A percentile compares a stretch with the other conserved stretches of the same genome.
Evolutionary conservation across 2,888 invertebrate species (phyloP).

Genomic region (Chrysomela aeneicollis): DNA sequence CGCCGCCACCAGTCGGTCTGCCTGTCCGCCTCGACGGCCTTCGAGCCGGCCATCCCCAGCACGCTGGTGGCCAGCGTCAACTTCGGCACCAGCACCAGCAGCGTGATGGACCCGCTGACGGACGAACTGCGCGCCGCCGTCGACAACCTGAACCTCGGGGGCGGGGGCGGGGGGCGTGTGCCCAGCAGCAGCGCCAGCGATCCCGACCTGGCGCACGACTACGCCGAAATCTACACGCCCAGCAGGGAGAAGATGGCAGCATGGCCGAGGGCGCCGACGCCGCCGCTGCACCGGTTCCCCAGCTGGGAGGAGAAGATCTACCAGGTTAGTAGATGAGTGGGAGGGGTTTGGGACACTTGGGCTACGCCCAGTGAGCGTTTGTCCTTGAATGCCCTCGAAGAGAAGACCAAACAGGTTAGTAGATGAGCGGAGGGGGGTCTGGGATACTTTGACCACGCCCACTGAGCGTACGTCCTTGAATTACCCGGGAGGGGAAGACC

Average conservation of each 20-base stretch:
- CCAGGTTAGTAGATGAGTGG: too few species aligned
- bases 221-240: slow-evolving; percentile 93
- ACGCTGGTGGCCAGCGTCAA: slow-evolving; percentile 56
- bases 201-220: slow-evolving; percentile 82
- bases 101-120: slow-evolving; percentile 63
- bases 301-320: slow-evolving; percentile 95
- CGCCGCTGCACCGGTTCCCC: slow-evolving; percentile 81
- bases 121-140: slow-evolving; percentile 70
- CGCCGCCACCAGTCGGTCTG: slow-evolving; percentile 68
- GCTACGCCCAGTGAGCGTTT: not conserved
- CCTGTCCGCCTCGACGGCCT: slow-evolving; percentile 54
- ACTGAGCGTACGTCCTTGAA: too few species aligned
- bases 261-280: slow-evolving; percentile 78
- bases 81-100: slow-evolving; percentile 60
- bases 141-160: slow-evolving; percentile 62
- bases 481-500: too few species aligned
- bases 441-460: too few species aligned
- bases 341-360: not conserved
- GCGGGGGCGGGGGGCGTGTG: slow-evolving; percentile 49
- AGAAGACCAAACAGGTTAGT: too few species aligned
- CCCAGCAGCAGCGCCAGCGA: slow-evolving; percentile 73
- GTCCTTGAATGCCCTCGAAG: too few species aligned
- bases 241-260: slow-evolving; percentile 70
- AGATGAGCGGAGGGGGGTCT: too few species aligned
- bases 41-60: slow-evolving; percentile 58